These are phyloP conservation scores for Staurois parvus DNA, from an alignment of 2,797 vertebrate genomes.

Conservation along the genomic window DNA sequence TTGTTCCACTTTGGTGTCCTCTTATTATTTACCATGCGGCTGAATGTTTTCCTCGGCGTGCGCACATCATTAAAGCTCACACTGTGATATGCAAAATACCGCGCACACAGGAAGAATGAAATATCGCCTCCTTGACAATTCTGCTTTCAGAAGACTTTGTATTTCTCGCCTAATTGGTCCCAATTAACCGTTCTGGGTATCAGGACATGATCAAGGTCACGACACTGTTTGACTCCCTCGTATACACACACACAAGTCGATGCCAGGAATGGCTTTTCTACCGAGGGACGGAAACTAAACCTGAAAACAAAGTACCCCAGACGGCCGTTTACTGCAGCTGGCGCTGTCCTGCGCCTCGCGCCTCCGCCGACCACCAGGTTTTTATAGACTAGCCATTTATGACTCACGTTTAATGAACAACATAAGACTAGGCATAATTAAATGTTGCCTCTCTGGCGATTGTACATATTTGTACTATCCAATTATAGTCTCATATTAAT, in stretches of 20 bases:
- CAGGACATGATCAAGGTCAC: constrained; percentile 23
- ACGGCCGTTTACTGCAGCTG: background rate
- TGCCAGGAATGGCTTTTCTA: background rate
- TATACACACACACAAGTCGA: background rate
- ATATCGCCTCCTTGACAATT: constrained; percentile 22
- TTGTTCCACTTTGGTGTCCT: constrained; percentile 43
- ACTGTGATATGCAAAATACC: constrained; percentile 34
- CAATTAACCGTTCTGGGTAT: constrained; percentile 41
- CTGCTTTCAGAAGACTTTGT: constrained; percentile 12
- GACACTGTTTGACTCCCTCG: constrained; percentile 11
- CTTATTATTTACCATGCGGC: constrained; percentile 41
- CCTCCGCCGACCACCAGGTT: background rate
- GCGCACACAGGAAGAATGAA: background rate
- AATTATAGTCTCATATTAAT: background rate
- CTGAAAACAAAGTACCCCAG: background rate
- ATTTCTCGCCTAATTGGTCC: constrained; percentile 41
- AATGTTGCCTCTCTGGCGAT: background rate
- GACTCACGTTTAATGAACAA: background rate
- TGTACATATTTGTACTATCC: background rate
- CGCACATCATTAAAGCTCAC: constrained; percentile 30
- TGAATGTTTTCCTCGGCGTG: constrained; percentile 27
- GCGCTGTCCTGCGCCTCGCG: background rate
- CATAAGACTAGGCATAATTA: background rate
- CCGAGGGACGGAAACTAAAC: background rate
- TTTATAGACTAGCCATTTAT: background rate